phyloP scores from a whole-genome alignment of 2,888 invertebrate species.

The Scaptomyza flava region DNA sequence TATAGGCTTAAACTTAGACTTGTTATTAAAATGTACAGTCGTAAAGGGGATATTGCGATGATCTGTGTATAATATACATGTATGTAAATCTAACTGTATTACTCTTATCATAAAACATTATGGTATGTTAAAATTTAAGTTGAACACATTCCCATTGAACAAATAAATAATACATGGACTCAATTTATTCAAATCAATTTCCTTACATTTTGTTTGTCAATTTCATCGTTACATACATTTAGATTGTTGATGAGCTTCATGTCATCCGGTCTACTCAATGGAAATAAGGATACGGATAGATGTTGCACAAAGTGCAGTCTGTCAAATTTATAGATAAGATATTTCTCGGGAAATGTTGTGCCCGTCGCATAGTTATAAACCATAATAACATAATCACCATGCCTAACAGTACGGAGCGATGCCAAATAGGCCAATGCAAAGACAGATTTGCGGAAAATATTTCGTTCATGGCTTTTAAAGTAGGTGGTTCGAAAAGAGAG shows the following conservation, averaged over 20 bases:
- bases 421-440: constrained; percentile 69
- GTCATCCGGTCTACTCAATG: constrained; percentile 5
- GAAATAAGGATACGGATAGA: constrained; percentile 51
- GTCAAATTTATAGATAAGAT: constrained; percentile 70
- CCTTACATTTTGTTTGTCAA: not conserved
- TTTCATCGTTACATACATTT: not conserved
- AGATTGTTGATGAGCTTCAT: not conserved
- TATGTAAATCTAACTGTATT: constrained; percentile 43
- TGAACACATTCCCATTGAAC: constrained; percentile 54
- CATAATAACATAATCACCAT: constrained; percentile 64
- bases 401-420: constrained; percentile 45
- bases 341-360: constrained; percentile 73
- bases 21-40: constrained; percentile 47
- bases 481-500: constrained; percentile 56
- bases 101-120: constrained; percentile 14
- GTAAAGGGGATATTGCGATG: constrained; percentile 8
- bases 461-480: constrained; percentile 46
- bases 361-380: constrained; percentile 64
- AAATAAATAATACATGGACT: constrained; percentile 34
- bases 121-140: constrained; percentile 37
- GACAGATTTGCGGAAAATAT: constrained; percentile 62
- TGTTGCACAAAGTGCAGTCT: constrained; percentile 53
- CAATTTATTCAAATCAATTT: not conserved
- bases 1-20: constrained; percentile 34
- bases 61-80: constrained; percentile 47